These are phyloP conservation scores for Phoenoteleia sp. DNA, from an alignment of 2,888 invertebrate genomes.

Conservation along the genomic window DNA sequence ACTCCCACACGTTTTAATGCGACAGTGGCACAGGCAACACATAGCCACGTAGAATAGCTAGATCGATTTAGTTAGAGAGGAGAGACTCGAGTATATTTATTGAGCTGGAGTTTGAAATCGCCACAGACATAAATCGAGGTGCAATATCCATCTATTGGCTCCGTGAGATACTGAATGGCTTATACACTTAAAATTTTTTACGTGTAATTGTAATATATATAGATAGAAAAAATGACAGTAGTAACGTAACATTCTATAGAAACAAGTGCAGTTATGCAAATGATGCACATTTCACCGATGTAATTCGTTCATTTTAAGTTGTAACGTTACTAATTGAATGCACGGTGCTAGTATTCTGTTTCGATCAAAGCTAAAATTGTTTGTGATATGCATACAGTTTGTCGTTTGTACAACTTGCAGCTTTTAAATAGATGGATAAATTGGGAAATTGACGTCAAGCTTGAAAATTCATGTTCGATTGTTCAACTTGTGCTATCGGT, in stretches of 20 bases:
- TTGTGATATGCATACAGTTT: constrained; percentile 66
- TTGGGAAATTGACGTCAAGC: constrained; percentile 56
- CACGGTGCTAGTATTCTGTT: constrained; percentile 64
- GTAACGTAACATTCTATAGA: constrained; percentile 54
- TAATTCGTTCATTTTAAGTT: constrained; percentile 45
- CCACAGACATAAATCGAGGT: constrained; percentile 69
- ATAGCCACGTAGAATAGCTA: constrained; percentile 69
- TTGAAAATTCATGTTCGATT: constrained; percentile 70
- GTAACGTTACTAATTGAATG: constrained; percentile 62
- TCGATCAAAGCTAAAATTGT: constrained; percentile 61
- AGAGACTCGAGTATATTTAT: constrained; percentile 67
- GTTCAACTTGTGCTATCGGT: constrained; percentile 47
- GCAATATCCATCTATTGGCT: constrained; percentile 70
- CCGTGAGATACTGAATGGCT: constrained; percentile 54
- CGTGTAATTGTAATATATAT: background rate
- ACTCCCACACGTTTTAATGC: constrained; percentile 69
- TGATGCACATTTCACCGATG: constrained; percentile 60
- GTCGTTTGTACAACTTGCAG: constrained; percentile 56
- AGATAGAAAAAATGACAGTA: background rate
- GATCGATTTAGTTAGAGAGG: constrained; percentile 70
- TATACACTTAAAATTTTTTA: constrained; percentile 39
- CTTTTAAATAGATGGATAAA: constrained; percentile 63
- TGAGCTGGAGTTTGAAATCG: constrained; percentile 64
- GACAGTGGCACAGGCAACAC: constrained; percentile 72
- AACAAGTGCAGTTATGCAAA: constrained; percentile 68